Evolutionary conservation across 2,797 vertebrate species (phyloP).

Genomic region (Cyclura pinguis): DNA sequence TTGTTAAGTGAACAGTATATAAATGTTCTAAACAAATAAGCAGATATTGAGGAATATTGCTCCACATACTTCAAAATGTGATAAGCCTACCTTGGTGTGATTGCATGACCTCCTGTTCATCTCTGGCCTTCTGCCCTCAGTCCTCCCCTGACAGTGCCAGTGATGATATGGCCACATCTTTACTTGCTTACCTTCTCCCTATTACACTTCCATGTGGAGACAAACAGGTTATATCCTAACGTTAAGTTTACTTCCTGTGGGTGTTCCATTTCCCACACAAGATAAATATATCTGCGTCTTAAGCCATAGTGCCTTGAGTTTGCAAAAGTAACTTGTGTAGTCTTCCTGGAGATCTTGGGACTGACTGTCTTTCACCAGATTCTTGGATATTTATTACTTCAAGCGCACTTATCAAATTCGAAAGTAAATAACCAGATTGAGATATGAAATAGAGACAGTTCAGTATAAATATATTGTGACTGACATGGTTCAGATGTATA

Average conservation of each 20-base stretch:
- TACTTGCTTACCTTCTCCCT: neutral
- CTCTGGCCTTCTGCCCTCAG: too few relatives aligned
- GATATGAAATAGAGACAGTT: neutral
- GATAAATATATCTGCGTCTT: slow-evolving; percentile 26
- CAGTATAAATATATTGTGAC: neutral
- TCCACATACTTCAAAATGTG: too few relatives aligned
- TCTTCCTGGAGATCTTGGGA: slow-evolving; percentile 38
- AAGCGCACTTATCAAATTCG: slow-evolving; percentile 9
- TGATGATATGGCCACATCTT: neutral
- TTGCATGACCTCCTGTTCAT: too few relatives aligned
- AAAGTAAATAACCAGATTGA: slow-evolving; percentile 12
- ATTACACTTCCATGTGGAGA: slow-evolving; percentile 33
- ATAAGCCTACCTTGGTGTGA: too few relatives aligned
- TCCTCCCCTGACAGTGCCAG: too few relatives aligned
- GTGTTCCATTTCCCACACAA: slow-evolving; percentile 46
- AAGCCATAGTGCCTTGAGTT: slow-evolving; percentile 30
- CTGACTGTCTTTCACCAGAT: slow-evolving; percentile 50
- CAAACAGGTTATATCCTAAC: neutral
- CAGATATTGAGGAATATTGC: too few relatives aligned
- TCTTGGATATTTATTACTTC: slow-evolving; percentile 33
- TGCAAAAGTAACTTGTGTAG: slow-evolving; percentile 32
- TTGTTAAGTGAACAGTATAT: neutral
- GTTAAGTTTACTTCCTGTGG: neutral
- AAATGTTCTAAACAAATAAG: neutral
- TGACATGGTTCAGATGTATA: neutral